Conservation (phyloP, 1,140 invertebrate species). For the Eueides isabella region DNA sequence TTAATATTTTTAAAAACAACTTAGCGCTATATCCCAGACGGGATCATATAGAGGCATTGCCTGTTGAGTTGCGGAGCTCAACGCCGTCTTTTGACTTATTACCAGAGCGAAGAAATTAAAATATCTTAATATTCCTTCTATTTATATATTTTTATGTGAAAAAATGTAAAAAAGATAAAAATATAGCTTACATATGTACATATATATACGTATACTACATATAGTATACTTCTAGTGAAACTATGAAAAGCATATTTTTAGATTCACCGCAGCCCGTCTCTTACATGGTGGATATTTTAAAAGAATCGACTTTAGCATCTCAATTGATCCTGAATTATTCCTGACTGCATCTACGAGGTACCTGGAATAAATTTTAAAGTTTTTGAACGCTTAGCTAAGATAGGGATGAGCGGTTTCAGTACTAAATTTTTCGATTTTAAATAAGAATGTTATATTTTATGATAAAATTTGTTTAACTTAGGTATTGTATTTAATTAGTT, state of each 20-base stretch:
- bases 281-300: constrained; percentile 31
- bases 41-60: too few species aligned
- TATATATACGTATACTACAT: too few species aligned
- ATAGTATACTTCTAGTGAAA: too few species aligned
- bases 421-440: neutral
- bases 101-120: too few species aligned
- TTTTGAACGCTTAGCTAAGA: constrained; percentile 20
- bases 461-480: neutral
- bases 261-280: constrained; percentile 24
- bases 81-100: too few species aligned
- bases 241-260: constrained; percentile 16
- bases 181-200: too few species aligned
- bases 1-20: too few species aligned
- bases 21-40: too few species aligned
- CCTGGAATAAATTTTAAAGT: constrained; percentile 35
- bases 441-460: neutral
- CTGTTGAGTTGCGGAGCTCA: too few species aligned
- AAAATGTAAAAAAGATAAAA: too few species aligned
- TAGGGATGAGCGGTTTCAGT: neutral
- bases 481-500: neutral
- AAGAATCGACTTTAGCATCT: constrained; percentile 34
- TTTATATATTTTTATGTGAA: too few species aligned
- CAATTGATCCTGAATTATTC: constrained; percentile 38
- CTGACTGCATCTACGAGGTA: constrained; percentile 28
- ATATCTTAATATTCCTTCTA: too few species aligned